Base-by-base conservation (phyloP, 2,113 vertebrate species). In the Gopherus flavomarginatus region DNA sequence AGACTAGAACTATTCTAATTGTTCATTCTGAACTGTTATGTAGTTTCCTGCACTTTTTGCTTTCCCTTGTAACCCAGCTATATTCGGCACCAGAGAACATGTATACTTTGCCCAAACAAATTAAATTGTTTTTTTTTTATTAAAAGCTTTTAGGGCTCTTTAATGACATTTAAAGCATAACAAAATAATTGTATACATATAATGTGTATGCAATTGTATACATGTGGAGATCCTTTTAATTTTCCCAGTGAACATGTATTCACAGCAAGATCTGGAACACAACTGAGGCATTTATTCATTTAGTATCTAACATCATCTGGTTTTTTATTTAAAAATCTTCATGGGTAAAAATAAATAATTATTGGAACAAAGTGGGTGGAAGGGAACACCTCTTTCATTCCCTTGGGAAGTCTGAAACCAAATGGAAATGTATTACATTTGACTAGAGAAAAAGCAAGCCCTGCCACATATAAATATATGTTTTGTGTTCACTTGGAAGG, bases 401-500 rank as follows among this genome's bases (percentile, higher is more conserved):
- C 84, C 5, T 1, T 86, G 54, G 86, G 12, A 62, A 94, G 31
- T 56, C 47, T 83, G 69, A 85, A 85, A 57, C 7, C 17, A 50
- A 26, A 42, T 93, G 50, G 62, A 90, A 88, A 92, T 5, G 19
- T 93, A 90, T 95, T 90, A 81, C 11, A 90, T 19, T 49, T 90
- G 14, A 82, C 86, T 88, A 29, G 1, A n/a, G 44, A 57, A 87
- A 95, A 54, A 90, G 77, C 27, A 84, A 56, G 29, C 29, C 17
- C n/a, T 84, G 82, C 52, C 86, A 26, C 56, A 29, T 35, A 14
- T 90, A 95, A 90, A 27, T n/a, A 78, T 22, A 16, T 56, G 8
- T 94, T 97, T 87, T 77, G 57, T 94, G 80, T 94, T 89, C 93
- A 13, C 89, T 93, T 87, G 53, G 85, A 86, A 89, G 11, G 82